These are phyloP conservation scores for Regulus satrapa DNA, from an alignment of 2,113 vertebrate species.

Conservation along the genomic window DNA sequence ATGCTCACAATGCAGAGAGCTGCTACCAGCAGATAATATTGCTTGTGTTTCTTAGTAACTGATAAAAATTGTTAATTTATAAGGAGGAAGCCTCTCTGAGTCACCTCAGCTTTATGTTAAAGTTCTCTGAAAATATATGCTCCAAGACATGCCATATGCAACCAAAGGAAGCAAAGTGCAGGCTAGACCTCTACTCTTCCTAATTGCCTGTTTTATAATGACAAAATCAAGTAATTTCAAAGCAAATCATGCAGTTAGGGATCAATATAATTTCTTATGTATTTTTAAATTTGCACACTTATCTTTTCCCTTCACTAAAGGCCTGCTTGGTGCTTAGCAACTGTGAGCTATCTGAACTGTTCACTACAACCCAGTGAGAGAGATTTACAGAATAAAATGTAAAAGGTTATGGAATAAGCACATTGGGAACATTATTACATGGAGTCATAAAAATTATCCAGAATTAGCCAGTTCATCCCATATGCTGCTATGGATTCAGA, in stretches of 20 bases:
- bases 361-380: background rate
- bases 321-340: slow-evolving; percentile 70
- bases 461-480: background rate
- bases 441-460: background rate
- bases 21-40: background rate
- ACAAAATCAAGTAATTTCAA: slow-evolving; percentile 11
- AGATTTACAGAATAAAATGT: background rate
- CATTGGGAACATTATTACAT: background rate
- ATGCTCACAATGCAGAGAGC: background rate
- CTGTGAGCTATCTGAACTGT: slow-evolving; percentile 32
- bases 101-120: background rate
- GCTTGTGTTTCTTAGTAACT: slow-evolving; percentile 33
- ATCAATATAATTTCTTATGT: slow-evolving; percentile 42
- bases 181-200: background rate
- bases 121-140: background rate
- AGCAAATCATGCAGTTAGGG: background rate
- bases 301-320: slow-evolving; percentile 19
- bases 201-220: background rate
- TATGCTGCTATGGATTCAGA: background rate
- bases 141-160: background rate
- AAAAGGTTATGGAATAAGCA: slow-evolving; percentile 16
- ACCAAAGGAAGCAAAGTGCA: background rate
- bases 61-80: background rate
- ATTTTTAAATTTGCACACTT: slow-evolving; percentile 50
- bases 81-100: background rate